A percentile compares a stretch with the other conserved stretches of the same genome.
These are phyloP conservation scores for Diplosoma virens DNA, from an alignment of 23 tunicate genomes.

Conservation along the genomic window DNA sequence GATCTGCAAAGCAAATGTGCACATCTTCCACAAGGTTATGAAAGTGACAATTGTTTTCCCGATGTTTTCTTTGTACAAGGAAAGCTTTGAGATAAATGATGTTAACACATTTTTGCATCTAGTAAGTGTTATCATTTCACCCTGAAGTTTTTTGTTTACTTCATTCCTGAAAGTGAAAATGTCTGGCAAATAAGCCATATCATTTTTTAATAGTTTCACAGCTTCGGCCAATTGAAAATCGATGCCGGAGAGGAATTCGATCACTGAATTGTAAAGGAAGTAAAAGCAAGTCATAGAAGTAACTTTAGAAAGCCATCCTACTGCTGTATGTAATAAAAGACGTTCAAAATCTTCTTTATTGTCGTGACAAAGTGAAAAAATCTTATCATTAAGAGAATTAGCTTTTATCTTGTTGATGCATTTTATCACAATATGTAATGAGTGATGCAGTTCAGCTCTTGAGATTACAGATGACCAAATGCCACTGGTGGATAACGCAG, in stretches of 20 bases:
- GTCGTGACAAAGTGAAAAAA: conserved; percentile 9
- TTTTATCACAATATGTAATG: conserved; percentile 39
- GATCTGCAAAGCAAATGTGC: conserved; percentile 42
- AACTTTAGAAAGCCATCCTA: conserved; percentile 44
- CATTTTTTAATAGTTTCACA: conserved; percentile 23
- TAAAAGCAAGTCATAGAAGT: conserved; percentile 44
- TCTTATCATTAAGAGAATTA: conserved; percentile 37
- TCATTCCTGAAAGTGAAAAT: conserved; percentile 29
- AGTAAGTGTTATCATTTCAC: too few relatives aligned
- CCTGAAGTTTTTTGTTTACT: too few relatives aligned
- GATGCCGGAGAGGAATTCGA: too few relatives aligned
- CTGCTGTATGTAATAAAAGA: conserved; percentile 36
- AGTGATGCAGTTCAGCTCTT: conserved; percentile 23
- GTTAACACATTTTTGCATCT: too few relatives aligned
- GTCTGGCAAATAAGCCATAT: conserved; percentile 34
- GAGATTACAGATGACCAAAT: conserved; percentile 34
- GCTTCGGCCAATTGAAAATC: conserved; percentile 22
- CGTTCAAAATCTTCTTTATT: conserved; percentile 16
- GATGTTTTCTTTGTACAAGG: conserved; percentile 5
- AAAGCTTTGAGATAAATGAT: conserved; percentile 16
- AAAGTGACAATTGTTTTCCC: conserved; percentile 29
- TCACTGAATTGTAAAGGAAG: conserved; percentile 37
- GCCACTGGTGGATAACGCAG: conserved; percentile 40
- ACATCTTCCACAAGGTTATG: conserved; percentile 35
- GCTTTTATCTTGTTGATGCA: conserved; percentile 35